Evolutionary conservation across 2,113 vertebrate species (phyloP), one percentile per base, ranked within the genome.

Genomic region (Gobiocypris rarus): DNA sequence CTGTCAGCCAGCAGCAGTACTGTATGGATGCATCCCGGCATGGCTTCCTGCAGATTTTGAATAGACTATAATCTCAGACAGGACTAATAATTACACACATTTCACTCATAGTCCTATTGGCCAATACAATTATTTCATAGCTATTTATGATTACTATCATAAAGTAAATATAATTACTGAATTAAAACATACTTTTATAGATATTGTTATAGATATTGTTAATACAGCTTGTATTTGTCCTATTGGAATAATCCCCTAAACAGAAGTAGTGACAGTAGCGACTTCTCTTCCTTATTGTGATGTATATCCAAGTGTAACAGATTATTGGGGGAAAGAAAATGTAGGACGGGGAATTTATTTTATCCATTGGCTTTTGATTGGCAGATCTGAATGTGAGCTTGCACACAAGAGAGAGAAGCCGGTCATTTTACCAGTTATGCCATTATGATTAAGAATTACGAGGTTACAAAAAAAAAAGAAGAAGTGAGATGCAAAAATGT

Each of bases 1-100:
- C 93, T 93, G 86, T 95, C 94, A 28, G 93, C 89, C 69, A 98
- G 90, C 52, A 98, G 88, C 14, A 98, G 86, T 14, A 96, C 93
- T 19, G 92, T 89, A 70, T 96, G 93, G 82, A 98, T 92, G 0
- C 93, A 95, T 7, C 91, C 93, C 9, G 96, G 95, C 52, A 89
- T 74, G 65, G 87, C 81, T 11, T 94, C 92, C 94, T 94, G 61
- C n/a, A 11, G 58, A 83, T 67, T 83, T 9, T 58, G 6, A 76
- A 54, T 19, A 81, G 45, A 26, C 28, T 28, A 54, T 82, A 70
- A 31, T 78, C 22, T 65, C 11, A 61, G 8, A 54, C 4, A 75
- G 5, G 14, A 13, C 26, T 11, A 24, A 19, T 4, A 52, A 52
- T 50, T 15, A 41, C 6, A 79, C 54, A 63, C 61, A 83, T 34